Evolutionary conservation across 1,140 invertebrate species (phyloP).

Genomic region (Drosophila burlai): DNA sequence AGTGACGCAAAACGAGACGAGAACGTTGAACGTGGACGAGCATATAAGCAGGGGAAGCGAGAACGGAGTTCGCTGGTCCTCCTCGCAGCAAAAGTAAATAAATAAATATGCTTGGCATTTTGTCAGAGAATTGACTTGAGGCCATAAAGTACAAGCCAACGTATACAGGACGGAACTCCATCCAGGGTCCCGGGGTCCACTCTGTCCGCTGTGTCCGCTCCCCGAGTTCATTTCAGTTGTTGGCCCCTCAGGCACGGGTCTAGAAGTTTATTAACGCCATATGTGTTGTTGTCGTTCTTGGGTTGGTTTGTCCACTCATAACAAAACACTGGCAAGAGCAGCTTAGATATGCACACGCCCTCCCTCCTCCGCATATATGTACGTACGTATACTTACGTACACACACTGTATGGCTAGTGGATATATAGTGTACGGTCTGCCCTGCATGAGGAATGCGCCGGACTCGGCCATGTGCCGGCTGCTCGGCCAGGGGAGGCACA

Average conservation of each 20-base stretch:
- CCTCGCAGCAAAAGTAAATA: conserved; percentile 69
- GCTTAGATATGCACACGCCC: conserved; percentile 49
- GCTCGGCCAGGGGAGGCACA: conserved; percentile 34
- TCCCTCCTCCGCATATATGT: conserved; percentile 3
- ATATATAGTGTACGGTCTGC: conserved; percentile 18
- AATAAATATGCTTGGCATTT: conserved; percentile 82
- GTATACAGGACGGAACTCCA: conserved; percentile 44
- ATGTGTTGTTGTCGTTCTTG: conserved; percentile 55
- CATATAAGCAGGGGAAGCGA: conserved; percentile 26
- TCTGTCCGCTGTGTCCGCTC: conserved; percentile 5
- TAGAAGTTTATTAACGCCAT: conserved; percentile 80
- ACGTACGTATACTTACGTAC: conserved; percentile 39
- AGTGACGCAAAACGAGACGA: conserved; percentile 65
- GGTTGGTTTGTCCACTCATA: conserved; percentile 67
- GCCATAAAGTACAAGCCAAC: conserved; percentile 77
- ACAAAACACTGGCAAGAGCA: conserved; percentile 56
- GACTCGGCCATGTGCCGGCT: conserved; percentile 55
- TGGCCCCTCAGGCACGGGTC: conserved; percentile 48
- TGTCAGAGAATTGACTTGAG: conserved; percentile 82
- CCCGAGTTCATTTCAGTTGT: conserved; percentile 20
- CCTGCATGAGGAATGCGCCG: conserved; percentile 59
- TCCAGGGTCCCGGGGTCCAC: conserved; percentile 7
- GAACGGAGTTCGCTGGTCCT: conserved; percentile 28
- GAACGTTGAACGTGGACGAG: conserved; percentile 34
- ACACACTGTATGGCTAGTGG: conserved; percentile 9